Evolutionary conservation across 2,888 invertebrate species (phyloP), one percentile per base, ranked within the genome.

Genomic region (Aporophyla nigra): DNA sequence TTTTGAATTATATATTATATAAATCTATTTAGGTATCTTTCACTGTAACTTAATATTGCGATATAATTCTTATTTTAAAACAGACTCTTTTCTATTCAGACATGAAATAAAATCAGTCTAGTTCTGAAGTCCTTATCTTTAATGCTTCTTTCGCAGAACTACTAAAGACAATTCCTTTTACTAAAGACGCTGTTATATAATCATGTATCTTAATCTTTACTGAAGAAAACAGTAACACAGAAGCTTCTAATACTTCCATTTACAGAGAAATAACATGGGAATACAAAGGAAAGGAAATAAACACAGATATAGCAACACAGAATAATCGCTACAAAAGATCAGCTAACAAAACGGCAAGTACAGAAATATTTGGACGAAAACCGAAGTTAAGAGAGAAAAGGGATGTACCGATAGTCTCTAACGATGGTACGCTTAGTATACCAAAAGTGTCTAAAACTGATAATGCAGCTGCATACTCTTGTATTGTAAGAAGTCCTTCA

Each of bases 381-480:
- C 96, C 96, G 0, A 96, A 96, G 81, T 95, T 96, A 95, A 96
- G 96, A 95, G 76, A 71, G 0, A 95, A 93, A 84, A 92, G 96
- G 80, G 95, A 96, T 0, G 62, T 89, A 70, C 87, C 92, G 0
- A 87, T 91, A 51, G 92, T 94, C 5, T 91, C 88, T 2, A 93
- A 86, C 76, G 94, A 97, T 83, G 98, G 98, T 9, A 95, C 97
- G 78, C 91, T 98, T 77, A 97, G 96, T 82, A 97, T 98, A 91
- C 95, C 96, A 78, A 97, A 97, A 92, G 97, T 98, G 73, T 97
- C 97, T 90, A 97, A 97, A 79, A 90, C 88, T 51, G 97, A 98
- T 81, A 98, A 98, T 93, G 98, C 98, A 58, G 98, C 98, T 33
- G 95, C 97, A 70, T 99, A 98, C 91, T 98, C 98, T 6, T 99